Evolutionary conservation across 1,140 invertebrate species (phyloP), one percentile per base, ranked within the genome.

Genomic region (Drosophila carrolli): DNA sequence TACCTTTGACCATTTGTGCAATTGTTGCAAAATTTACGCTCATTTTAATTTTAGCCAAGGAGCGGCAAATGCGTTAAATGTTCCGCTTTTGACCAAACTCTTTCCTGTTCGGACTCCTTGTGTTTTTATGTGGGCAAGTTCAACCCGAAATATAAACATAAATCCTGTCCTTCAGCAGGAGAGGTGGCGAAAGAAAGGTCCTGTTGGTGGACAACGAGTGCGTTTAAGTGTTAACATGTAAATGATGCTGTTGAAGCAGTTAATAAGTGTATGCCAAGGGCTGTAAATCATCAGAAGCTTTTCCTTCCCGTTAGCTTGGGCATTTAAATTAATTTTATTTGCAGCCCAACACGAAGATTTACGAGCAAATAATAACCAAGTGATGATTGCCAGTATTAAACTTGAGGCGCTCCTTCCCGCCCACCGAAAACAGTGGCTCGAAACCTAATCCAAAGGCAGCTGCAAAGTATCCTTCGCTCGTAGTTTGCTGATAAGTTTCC

Each of bases 141-240:
- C 47, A 27, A 46, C 27, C 57, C 62, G 9, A 75, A 79, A 80
- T 76, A 71, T 60, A 83, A 68, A 89, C 83, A 86, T 86, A 88
- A 88, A 89, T 88, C 82, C 78, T 38, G 46, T 13, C 75, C 51
- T 77, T 61, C 68, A 78, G 72, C 71, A 47, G 19, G 35, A 19
- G 67, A 32, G 47, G 76, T 32, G 35, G 65, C 62, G 19, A 27
- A 11, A 13, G 41, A 59, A 55, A 60, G 46, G 61, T 68, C 51
- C 50, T 53, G 66, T 29, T 60, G 47, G 55, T 59, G 67, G 43
- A 56, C 60, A 77, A 78, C 81, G 81, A 78, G 84, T 91, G 90
- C 71, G 78, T 75, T 88, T 90, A 91, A 91, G 85, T 91, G 90
- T 91, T 91, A 91, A 91, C 90, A 91, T 81, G 90, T 90, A 91